A percentile compares a stretch with the other conserved stretches of the same genome.
These are phyloP conservation scores for Gasterosteus aculeatus DNA, from an alignment of 2,113 vertebrate genomes.

Conservation along the genomic window DNA sequence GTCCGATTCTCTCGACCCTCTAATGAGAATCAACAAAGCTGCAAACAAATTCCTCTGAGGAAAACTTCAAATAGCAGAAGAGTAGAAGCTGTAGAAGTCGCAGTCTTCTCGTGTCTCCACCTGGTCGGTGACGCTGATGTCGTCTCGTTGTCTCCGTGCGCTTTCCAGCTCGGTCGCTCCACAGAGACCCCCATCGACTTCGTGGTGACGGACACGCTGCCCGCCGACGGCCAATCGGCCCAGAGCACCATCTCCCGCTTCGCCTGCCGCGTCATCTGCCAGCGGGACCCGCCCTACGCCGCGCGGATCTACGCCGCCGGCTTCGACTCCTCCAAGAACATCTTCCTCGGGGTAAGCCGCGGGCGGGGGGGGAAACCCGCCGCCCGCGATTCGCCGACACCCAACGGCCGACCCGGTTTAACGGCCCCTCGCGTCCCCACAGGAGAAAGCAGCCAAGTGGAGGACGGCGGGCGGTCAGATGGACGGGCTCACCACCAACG, in stretches of 20 bases:
- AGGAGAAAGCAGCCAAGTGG: constrained; percentile 98
- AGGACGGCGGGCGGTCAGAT: constrained; percentile 90
- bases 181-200: constrained; percentile 96
- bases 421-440: background rate
- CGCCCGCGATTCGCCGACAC: too few relatives aligned
- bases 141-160: background rate
- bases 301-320: constrained; percentile 94
- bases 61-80: background rate
- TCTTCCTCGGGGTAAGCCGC: constrained; percentile 92
- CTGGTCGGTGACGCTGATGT: background rate
- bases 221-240: constrained; percentile 82
- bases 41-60: background rate
- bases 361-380: too few relatives aligned
- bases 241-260: constrained; percentile 98
- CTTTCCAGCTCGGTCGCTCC: constrained; percentile 89
- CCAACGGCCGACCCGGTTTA: background rate
- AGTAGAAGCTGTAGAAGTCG: too few relatives aligned
- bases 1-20: background rate
- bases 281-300: constrained; percentile 89
- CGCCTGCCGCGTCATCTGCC: constrained; percentile 95
- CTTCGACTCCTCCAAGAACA: constrained; percentile 95
- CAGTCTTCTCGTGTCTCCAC: too few relatives aligned
- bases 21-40: background rate
- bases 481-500: constrained; percentile 97
- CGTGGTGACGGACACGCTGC: constrained; percentile 90